Percentiles rank a stretch among this genome's conserved stretches.
Evolutionary conservation across 2,113 vertebrate genomes (phyloP).

Genomic region (Chinchilla lanigera): DNA sequence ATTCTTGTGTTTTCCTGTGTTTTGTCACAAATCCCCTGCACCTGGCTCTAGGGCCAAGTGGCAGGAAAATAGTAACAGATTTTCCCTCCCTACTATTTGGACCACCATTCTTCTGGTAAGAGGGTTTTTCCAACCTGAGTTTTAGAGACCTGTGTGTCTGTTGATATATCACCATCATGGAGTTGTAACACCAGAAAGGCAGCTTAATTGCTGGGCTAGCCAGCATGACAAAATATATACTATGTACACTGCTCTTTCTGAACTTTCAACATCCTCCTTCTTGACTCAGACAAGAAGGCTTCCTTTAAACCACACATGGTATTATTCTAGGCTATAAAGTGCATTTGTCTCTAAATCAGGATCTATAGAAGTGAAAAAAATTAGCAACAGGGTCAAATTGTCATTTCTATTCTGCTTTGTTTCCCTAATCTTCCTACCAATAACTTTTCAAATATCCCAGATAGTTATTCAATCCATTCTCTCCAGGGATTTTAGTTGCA

Average conservation of each 20-base stretch:
- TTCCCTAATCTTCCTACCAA: not conserved
- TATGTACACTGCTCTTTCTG: not conserved
- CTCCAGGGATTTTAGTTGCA: not conserved
- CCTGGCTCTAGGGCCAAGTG: not conserved
- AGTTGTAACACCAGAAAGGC: not conserved
- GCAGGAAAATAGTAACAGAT: not conserved
- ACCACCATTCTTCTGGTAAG: not conserved
- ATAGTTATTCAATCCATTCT: not conserved
- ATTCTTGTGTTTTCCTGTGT: not conserved
- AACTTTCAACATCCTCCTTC: not conserved
- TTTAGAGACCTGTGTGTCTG: not conserved
- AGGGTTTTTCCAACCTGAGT: not conserved
- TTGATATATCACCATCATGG: not conserved
- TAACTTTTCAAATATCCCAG: not conserved
- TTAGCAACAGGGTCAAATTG: not conserved
- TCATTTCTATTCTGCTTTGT: not conserved
- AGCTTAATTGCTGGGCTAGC: not conserved
- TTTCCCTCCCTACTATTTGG: not conserved
- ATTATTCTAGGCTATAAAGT: not conserved
- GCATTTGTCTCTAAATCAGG: not conserved
- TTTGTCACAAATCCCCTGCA: not conserved
- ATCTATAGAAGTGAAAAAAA: not conserved
- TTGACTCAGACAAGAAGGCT: not conserved
- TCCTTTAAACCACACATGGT: not conserved
- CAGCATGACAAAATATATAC: not conserved